Evolutionary conservation across 2,113 vertebrate genomes (phyloP).

Genomic region (Pterocles gutturalis): DNA sequence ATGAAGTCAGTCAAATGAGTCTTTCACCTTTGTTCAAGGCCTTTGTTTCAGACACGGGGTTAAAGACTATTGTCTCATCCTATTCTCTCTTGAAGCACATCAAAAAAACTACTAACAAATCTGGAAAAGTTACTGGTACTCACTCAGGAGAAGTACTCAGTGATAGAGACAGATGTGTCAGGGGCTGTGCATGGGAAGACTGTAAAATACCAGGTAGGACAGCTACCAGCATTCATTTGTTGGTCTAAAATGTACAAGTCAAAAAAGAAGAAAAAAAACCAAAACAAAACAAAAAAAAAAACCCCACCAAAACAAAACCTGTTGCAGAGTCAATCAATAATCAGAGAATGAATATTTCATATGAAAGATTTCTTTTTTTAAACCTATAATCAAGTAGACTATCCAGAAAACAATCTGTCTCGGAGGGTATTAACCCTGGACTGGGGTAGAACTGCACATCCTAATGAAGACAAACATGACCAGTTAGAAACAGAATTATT

Average conservation of each 20-base stretch:
- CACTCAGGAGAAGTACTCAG: neutral
- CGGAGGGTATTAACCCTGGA: neutral
- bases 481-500: neutral
- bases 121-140: neutral
- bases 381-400: neutral
- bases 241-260: neutral
- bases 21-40: slow-evolving; percentile 38
- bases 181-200: neutral
- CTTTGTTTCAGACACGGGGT: neutral
- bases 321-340: neutral
- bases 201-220: neutral
- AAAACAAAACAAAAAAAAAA: too few species aligned
- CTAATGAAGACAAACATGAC: neutral
- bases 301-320: neutral
- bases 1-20: slow-evolving; percentile 48
- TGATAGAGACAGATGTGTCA: neutral
- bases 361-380: neutral
- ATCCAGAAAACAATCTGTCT: neutral
- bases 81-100: neutral
- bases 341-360: neutral
- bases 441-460: neutral
- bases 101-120: neutral
- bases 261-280: neutral
- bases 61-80: slow-evolving; percentile 5
- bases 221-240: neutral